These are phyloP conservation scores for Chelonoidis abingdonii DNA, from an alignment of 2,113 vertebrate genomes.

Conservation along the genomic window DNA sequence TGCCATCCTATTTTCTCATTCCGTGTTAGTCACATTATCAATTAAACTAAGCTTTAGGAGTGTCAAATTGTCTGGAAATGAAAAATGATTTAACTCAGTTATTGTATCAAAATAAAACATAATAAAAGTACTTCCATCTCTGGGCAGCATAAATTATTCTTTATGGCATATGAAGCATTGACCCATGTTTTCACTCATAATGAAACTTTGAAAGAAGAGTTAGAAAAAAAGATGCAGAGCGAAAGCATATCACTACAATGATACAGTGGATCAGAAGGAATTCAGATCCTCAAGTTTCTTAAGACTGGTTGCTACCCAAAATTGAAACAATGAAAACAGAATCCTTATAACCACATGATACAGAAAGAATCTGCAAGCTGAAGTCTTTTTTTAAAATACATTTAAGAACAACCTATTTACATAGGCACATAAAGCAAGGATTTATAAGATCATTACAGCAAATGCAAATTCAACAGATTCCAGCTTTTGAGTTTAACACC, in stretches of 20 bases:
- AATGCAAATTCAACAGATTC: constrained; percentile 33
- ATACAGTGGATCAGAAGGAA: not conserved
- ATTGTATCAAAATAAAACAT: not conserved
- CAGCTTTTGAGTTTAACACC: constrained; percentile 13
- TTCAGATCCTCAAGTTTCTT: not conserved
- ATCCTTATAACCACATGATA: not conserved
- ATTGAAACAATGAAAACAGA: not conserved
- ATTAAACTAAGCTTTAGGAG: not conserved
- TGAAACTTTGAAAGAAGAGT: not conserved
- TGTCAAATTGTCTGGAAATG: not conserved
- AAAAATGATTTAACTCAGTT: not conserved
- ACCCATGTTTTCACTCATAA: not conserved
- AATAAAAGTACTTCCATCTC: not conserved
- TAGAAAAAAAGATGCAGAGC: not conserved
- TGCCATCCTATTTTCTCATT: not conserved
- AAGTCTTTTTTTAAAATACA: constrained; percentile 25
- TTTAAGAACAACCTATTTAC: not conserved
- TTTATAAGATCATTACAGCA: not conserved
- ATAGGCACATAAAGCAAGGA: constrained; percentile 5
- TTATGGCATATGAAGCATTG: not conserved
- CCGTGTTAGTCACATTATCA: not conserved
- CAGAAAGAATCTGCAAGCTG: not conserved
- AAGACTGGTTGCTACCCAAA: not conserved
- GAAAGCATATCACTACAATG: rapidly evolving
- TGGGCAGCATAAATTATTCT: not conserved